Conservation (phyloP, 2,888 invertebrate genomes). For the Zele albiditarsus region DNA sequence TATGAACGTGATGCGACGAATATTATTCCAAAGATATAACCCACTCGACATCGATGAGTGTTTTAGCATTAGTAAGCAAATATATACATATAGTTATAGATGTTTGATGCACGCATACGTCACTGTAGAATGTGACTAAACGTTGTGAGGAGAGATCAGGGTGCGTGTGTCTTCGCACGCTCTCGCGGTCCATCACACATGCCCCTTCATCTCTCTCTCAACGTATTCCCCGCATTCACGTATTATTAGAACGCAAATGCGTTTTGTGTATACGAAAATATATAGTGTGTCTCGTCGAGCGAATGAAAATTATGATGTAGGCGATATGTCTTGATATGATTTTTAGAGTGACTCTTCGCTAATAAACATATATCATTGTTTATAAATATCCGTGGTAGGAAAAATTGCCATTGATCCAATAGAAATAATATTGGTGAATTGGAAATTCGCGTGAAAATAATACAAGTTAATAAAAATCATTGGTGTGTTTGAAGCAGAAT, state of each 20-base stretch:
- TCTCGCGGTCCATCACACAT: conserved; percentile 63
- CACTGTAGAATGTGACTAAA: conserved; percentile 59
- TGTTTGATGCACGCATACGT: conserved; percentile 20
- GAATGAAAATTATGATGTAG: conserved; percentile 8
- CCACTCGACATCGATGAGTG: conserved; percentile 11
- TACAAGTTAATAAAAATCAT: too few species aligned
- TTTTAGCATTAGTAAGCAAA: conserved; percentile 4
- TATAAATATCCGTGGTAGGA: background rate
- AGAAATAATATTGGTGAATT: too few species aligned
- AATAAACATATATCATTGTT: background rate
- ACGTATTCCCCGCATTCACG: conserved; percentile 29
- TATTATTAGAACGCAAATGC: conserved; percentile 61
- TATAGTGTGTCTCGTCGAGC: background rate
- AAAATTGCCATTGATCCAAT: background rate
- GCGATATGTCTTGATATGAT: conserved; percentile 14
- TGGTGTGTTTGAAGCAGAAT: too few species aligned
- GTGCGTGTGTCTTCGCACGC: conserved; percentile 55
- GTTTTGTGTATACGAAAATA: background rate
- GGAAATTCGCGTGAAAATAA: too few species aligned
- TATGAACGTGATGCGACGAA: too few species aligned
- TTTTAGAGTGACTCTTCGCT: background rate
- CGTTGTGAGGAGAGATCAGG: conserved; percentile 64
- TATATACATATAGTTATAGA: conserved; percentile 2
- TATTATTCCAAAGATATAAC: too few species aligned
- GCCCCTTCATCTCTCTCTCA: conserved; percentile 43